These are phyloP conservation scores for Pseudomyrmex dendroicus DNA, from an alignment of 1,140 invertebrate genomes.

Conservation along the genomic window DNA sequence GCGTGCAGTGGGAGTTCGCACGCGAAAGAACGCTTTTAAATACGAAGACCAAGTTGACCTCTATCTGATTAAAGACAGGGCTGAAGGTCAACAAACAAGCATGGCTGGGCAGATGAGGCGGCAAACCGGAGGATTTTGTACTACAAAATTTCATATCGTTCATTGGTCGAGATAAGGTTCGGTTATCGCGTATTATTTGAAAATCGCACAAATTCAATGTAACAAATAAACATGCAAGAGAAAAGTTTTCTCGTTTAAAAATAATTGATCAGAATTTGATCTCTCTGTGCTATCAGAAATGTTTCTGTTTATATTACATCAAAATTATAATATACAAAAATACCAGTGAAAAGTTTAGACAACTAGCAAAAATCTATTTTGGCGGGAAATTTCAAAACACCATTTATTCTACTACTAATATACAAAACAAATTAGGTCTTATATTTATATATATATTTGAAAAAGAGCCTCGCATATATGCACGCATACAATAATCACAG, in stretches of 20 bases:
- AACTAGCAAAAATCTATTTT: background rate
- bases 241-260: no score
- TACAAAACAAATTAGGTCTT: no score
- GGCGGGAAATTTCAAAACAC: no score
- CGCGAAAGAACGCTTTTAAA: slow-evolving; percentile 33
- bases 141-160: background rate
- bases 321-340: background rate
- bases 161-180: slow-evolving; percentile 39
- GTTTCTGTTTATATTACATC: no score
- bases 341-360: background rate
- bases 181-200: background rate
- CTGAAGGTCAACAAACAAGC: slow-evolving; percentile 75
- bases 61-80: slow-evolving; percentile 66
- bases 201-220: background rate
- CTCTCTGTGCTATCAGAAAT: no score
- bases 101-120: slow-evolving; percentile 25
- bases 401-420: no score
- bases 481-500: no score
- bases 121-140: slow-evolving; percentile 38
- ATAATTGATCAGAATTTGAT: no score
- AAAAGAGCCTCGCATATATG: no score
- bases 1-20: background rate
- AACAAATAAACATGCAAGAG: background rate
- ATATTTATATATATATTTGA: no score
- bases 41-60: slow-evolving; percentile 73